These are phyloP conservation scores for Phrixothrix hirtus DNA, from an alignment of 2,888 invertebrate genomes.

Conservation along the genomic window DNA sequence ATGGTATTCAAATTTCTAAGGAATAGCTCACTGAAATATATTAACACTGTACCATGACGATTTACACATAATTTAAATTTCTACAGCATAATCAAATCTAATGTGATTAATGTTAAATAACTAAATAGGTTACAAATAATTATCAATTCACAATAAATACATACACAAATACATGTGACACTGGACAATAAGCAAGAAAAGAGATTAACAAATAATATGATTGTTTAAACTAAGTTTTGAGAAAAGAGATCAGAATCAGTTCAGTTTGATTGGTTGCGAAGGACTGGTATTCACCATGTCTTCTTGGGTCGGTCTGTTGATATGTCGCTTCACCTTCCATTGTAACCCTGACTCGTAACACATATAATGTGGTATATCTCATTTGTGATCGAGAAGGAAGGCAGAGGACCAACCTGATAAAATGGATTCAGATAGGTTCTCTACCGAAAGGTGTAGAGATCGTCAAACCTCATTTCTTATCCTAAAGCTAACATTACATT, in stretches of 20 bases:
- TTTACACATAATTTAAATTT: slow-evolving; percentile 44
- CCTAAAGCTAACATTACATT: slow-evolving; percentile 58
- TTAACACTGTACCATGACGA: slow-evolving; percentile 43
- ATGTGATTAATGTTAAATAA: slow-evolving; percentile 49
- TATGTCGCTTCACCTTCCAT: slow-evolving; percentile 49
- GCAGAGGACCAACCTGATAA: slow-evolving; percentile 41
- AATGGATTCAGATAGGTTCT: slow-evolving; percentile 38
- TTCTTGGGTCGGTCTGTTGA: slow-evolving; percentile 48
- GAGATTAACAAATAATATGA: slow-evolving; percentile 46
- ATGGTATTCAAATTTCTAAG: no score
- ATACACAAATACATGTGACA: slow-evolving; percentile 56
- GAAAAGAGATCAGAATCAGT: slow-evolving; percentile 49
- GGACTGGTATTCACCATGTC: slow-evolving; percentile 37
- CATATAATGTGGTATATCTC: slow-evolving; percentile 34
- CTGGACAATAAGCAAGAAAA: slow-evolving; percentile 57
- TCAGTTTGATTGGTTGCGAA: slow-evolving; percentile 48
- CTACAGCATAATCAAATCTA: slow-evolving; percentile 48
- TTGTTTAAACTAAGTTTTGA: slow-evolving; percentile 42
- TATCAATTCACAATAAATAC: slow-evolving; percentile 56
- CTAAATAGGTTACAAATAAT: slow-evolving; percentile 56
- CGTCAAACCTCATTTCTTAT: slow-evolving; percentile 56
- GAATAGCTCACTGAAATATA: slow-evolving; percentile 41
- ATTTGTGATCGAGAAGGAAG: slow-evolving; percentile 42
- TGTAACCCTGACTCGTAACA: slow-evolving; percentile 38
- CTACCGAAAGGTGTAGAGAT: slow-evolving; percentile 47